Percentiles rank a stretch among this genome's conserved stretches.
Conservation (phyloP, 2,888 invertebrate species). For the Eutolmus rufibarbis region DNA sequence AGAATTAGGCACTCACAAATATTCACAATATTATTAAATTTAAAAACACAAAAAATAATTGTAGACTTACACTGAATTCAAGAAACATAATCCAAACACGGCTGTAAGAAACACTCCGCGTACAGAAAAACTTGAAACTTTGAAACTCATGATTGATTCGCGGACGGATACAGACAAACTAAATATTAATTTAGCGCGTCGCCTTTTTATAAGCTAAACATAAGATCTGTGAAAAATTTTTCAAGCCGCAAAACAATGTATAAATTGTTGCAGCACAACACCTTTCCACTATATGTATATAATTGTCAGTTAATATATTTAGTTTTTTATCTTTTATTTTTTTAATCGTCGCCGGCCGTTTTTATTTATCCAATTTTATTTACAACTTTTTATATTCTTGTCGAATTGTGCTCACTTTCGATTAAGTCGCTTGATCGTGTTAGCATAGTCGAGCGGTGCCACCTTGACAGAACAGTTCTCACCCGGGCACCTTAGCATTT, state of each 20-base stretch:
- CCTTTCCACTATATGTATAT: neutral
- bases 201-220: slow-evolving; percentile 16
- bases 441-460: slow-evolving; percentile 26
- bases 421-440: neutral
- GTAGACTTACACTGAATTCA: slow-evolving; percentile 15
- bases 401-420: slow-evolving; percentile 24
- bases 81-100: slow-evolving; percentile 12
- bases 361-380: neutral
- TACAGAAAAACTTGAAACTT: neutral
- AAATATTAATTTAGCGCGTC: slow-evolving; percentile 4
- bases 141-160: slow-evolving; percentile 12
- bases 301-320: neutral
- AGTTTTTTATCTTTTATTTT: neutral
- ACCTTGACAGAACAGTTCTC: slow-evolving; percentile 32
- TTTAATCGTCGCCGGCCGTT: neutral
- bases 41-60: neutral
- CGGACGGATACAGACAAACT: neutral
- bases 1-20: neutral
- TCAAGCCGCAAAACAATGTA: neutral
- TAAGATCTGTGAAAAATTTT: neutral
- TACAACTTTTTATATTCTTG: neutral
- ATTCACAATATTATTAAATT: neutral
- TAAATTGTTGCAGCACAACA: slow-evolving; percentile 14
- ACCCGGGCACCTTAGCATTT: neutral
- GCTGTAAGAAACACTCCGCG: neutral